These are phyloP conservation scores for Mimachlamys varia DNA, from an alignment of 2,888 invertebrate genomes.

Conservation along the genomic window DNA sequence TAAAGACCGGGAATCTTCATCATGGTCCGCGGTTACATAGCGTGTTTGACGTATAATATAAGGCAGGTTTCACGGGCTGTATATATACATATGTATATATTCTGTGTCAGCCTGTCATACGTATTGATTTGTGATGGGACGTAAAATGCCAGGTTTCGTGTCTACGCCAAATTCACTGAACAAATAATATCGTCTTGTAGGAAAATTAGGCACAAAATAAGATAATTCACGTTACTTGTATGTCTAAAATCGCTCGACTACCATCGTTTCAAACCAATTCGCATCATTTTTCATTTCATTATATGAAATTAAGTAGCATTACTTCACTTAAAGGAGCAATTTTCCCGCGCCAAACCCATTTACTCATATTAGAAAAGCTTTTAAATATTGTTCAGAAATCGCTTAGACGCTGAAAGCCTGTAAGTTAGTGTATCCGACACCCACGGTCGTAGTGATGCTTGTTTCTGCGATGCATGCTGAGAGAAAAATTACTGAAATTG, in stretches of 20 bases:
- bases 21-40: too few species aligned
- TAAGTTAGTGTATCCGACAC: constrained; percentile 42
- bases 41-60: too few species aligned
- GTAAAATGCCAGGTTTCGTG: constrained; percentile 5
- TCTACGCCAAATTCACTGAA: constrained; percentile 21
- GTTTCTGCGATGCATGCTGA: neutral
- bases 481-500: constrained; percentile 41
- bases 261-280: constrained; percentile 33
- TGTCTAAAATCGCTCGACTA: constrained; percentile 27
- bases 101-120: neutral
- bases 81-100: neutral
- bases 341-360: constrained; percentile 44
- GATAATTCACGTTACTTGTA: constrained; percentile 34
- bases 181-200: neutral
- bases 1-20: too few species aligned
- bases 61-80: too few species aligned
- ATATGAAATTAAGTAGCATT: constrained; percentile 51
- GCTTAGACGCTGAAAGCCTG: constrained; percentile 47
- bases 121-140: neutral
- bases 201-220: constrained; percentile 12
- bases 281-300: constrained; percentile 50
- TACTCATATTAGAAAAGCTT: constrained; percentile 45
- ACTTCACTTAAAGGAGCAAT: constrained; percentile 46
- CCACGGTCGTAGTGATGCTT: constrained; percentile 40
- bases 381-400: constrained; percentile 44